These are phyloP conservation scores for Oreochromis aureus DNA, from an alignment of 2,113 vertebrate species.

Conservation along the genomic window DNA sequence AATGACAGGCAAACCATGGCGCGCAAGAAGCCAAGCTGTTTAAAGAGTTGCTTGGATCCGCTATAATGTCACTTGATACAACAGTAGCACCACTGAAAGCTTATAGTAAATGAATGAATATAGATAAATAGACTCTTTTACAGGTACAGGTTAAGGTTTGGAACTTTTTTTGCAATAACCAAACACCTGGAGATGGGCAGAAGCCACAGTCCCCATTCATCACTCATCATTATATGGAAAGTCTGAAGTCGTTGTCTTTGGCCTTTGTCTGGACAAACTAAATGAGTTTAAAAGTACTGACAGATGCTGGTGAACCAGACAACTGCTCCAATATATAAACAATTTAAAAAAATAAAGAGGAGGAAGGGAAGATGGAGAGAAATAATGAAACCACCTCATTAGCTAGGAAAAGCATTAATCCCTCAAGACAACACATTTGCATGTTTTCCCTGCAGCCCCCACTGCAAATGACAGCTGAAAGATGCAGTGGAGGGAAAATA, in stretches of 20 bases:
- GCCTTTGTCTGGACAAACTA: neutral
- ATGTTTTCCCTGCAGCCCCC: constrained; percentile 30
- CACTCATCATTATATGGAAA: neutral
- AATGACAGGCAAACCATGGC: constrained; percentile 45
- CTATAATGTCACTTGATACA: constrained; percentile 12
- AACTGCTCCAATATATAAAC: neutral
- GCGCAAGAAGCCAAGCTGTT: constrained; percentile 42
- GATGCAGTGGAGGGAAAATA: neutral
- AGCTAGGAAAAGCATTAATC: constrained; percentile 34
- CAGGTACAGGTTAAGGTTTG: neutral
- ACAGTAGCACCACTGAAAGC: neutral
- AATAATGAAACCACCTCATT: constrained; percentile 46
- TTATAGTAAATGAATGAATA: neutral
- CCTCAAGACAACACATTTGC: constrained; percentile 46
- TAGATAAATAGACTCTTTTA: neutral
- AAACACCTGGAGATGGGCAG: neutral
- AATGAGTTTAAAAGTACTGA: constrained; percentile 3
- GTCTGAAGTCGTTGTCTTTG: neutral
- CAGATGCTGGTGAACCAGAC: constrained; percentile 31
- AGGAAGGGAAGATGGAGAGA: neutral
- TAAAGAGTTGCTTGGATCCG: constrained; percentile 23
- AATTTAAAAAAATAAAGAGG: neutral
- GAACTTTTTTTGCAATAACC: neutral
- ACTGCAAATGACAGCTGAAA: constrained; percentile 24
- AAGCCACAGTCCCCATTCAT: neutral